Base-by-base conservation (phyloP, 2,888 invertebrate genomes). In the Plagiodera versicolora region DNA sequence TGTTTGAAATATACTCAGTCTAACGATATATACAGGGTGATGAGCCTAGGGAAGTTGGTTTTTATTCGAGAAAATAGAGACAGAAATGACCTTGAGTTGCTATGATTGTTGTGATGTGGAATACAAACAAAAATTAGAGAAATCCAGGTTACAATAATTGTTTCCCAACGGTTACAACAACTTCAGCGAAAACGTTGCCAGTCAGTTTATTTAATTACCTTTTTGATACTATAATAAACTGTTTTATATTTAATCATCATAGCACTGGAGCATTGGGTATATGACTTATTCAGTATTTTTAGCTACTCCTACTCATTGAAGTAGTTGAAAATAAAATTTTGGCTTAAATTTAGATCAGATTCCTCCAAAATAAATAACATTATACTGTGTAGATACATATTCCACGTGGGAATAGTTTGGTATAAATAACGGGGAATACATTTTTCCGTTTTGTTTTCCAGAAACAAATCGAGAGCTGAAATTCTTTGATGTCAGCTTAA, bases 111-210 rank as follows among this genome's bases (percentile, higher is more conserved):
- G 9, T 16, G 2, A 4, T 28, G 39, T 39, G 19, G n/a, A 39
- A 35, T 9, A 52, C 19, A 17, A 35, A 18, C 9, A 20, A 14
- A 20, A 35, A 39, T 52, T 52, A 14, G 19, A 52, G 10, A 52
- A 18, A 60, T 61, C 53, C 56, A 18, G 56, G 61, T 61, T 53
- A 56, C 57, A 45, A 52, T 49, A 47, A 48, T 61, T 61, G 35
- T 57, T 48, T 46, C 51, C 50, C 49, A 57, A 57, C 57, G 53
- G 50, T 61, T 57, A 57, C 49, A 45, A 53, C 44, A 54, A 61
- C 19, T 61, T 61, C 61, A 51, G 57, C 54, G 48, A 54, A 53
- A 61, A 50, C 24, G 39, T 44, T 53, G 39, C 19, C 24, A 11
- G 44, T 44, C 11, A 20, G 53, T 53, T 53, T 53, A 53, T 53